Conservation (phyloP, 37 sponge, comb jelly and placozoan genomes). For the Lycopodina hypogea region DNA sequence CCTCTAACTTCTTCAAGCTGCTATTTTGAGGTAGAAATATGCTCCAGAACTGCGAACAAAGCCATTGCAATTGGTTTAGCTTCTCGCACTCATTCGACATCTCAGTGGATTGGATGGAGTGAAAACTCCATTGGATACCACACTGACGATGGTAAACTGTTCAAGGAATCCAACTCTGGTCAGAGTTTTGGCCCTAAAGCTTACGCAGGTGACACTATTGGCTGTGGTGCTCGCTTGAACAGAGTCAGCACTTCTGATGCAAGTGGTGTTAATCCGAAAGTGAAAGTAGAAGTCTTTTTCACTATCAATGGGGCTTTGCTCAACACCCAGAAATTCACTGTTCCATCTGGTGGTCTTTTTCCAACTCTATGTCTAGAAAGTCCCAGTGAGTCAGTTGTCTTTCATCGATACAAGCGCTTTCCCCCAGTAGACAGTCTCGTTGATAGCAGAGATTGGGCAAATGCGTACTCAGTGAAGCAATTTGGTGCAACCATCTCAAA, state of each 20-base stretch:
- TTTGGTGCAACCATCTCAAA: slow-evolving; percentile 34
- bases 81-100: slow-evolving; percentile 15
- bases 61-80: slow-evolving; percentile 66
- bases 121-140: slow-evolving; percentile 46
- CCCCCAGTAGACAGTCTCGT: slow-evolving; percentile 29
- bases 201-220: slow-evolving; percentile 51
- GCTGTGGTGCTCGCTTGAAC: slow-evolving; percentile 61
- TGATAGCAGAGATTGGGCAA: slow-evolving; percentile 30
- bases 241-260: not conserved
- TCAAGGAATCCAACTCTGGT: slow-evolving; percentile 25
- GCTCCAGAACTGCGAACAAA: slow-evolving; percentile 27
- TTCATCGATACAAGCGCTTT: slow-evolving; percentile 11
- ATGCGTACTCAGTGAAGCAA: slow-evolving; percentile 35
- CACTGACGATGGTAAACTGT: slow-evolving; percentile 52
- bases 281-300: slow-evolving; percentile 43
- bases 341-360: slow-evolving; percentile 55
- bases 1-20: slow-evolving; percentile 38
- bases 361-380: slow-evolving; percentile 60
- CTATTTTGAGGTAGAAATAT: slow-evolving; percentile 72
- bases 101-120: slow-evolving; percentile 39
- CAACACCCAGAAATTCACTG: slow-evolving; percentile 20
- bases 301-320: slow-evolving; percentile 54
- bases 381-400: slow-evolving; percentile 30
- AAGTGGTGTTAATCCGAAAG: not conserved
- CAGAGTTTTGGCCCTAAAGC: slow-evolving; percentile 40